These are phyloP conservation scores for Clarias gariepinus DNA, from an alignment of 2,113 vertebrate species.

Conservation along the genomic window DNA sequence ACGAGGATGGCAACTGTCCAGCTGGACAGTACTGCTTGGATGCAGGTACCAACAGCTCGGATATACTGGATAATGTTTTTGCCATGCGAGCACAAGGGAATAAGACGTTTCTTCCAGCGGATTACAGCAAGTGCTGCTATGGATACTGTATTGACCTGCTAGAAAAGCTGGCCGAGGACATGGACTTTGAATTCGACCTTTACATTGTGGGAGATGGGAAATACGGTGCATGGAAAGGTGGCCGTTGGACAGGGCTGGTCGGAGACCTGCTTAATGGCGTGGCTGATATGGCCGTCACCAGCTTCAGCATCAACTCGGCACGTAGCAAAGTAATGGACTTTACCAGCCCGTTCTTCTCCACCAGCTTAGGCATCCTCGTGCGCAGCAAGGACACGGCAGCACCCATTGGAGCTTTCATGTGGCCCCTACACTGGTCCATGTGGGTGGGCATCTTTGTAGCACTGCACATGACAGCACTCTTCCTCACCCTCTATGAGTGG, in stretches of 20 bases:
- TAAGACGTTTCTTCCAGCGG: conserved; percentile 65
- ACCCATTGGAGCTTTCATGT: conserved; percentile 93
- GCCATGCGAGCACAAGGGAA: conserved; percentile 70
- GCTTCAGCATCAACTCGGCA: conserved; percentile 94
- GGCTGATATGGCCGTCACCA: conserved; percentile 94
- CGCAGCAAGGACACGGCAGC: conserved; percentile 87
- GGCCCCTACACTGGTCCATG: conserved; percentile 97
- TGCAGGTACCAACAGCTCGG: conserved; percentile 77
- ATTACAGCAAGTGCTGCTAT: conserved; percentile 86
- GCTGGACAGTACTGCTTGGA: conserved; percentile 87
- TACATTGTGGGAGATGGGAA: conserved; percentile 95
- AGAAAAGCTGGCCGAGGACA: conserved; percentile 87
- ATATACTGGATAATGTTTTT: conserved; percentile 74
- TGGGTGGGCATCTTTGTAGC: conserved; percentile 95
- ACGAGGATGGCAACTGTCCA: conserved; percentile 83
- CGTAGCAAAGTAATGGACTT: conserved; percentile 92
- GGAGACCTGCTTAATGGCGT: conserved; percentile 85
- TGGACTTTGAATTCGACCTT: conserved; percentile 88
- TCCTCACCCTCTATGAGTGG: conserved; percentile 97
- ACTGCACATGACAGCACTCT: conserved; percentile 87
- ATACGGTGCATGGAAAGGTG: conserved; percentile 83
- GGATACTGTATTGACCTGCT: conserved; percentile 95
- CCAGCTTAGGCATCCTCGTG: conserved; percentile 94
- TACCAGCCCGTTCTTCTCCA: conserved; percentile 97
- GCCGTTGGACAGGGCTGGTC: conserved; percentile 91